Percentiles rank a stretch among this genome's conserved stretches.
These are phyloP conservation scores for Xestia rhomboidea DNA, from an alignment of 2,888 invertebrate genomes.

Conservation along the genomic window DNA sequence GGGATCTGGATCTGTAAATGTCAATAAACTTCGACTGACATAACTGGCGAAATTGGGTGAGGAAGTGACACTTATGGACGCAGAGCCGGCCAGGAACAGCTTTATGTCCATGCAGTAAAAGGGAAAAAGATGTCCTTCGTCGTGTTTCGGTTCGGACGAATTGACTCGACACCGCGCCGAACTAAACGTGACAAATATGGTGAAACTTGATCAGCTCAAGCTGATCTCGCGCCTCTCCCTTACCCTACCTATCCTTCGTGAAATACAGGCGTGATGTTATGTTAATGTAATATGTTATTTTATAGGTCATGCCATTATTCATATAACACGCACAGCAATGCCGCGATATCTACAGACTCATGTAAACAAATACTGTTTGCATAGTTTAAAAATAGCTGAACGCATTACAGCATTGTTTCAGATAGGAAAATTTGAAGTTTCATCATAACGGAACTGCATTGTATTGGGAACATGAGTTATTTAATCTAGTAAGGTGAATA, in stretches of 20 bases:
- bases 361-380: slow-evolving; percentile 51
- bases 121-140: background rate
- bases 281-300: background rate
- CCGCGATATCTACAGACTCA: slow-evolving; percentile 32
- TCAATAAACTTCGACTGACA: background rate
- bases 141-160: background rate
- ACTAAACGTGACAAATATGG: background rate
- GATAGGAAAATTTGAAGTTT: slow-evolving; percentile 21
- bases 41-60: background rate
- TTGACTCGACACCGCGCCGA: background rate
- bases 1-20: too few species aligned
- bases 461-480: background rate
- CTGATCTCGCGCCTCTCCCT: background rate
- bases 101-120: background rate
- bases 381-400: slow-evolving; percentile 46
- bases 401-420: slow-evolving; percentile 37
- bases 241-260: background rate
- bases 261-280: background rate
- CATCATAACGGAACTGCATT: slow-evolving; percentile 33
- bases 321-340: slow-evolving; percentile 15
- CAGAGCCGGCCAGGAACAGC: background rate
- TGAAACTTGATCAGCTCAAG: background rate
- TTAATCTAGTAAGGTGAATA: background rate
- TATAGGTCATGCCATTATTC: slow-evolving; percentile 2
- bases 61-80: background rate